These are phyloP conservation scores for Phocoena phocoena DNA, from an alignment of 2,113 vertebrate species.

Conservation along the genomic window DNA sequence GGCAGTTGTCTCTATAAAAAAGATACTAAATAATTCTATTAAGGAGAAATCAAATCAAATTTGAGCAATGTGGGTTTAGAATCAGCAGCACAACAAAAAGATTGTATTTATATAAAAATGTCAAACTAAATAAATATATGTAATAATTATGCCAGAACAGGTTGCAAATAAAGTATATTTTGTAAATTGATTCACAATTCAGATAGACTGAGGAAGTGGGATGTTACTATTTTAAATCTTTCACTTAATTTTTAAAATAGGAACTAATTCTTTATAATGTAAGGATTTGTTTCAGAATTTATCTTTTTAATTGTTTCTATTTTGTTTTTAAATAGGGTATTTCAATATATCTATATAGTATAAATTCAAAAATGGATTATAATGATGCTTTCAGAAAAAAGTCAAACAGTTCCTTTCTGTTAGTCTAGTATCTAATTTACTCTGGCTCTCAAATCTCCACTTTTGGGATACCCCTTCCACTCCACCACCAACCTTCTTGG, in stretches of 20 bases:
- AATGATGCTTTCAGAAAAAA: not conserved
- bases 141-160: not conserved
- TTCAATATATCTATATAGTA: not conserved
- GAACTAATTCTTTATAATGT: not conserved
- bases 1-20: not conserved
- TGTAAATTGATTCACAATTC: slow-evolving; percentile 26
- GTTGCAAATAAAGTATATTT: not conserved
- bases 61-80: slow-evolving; percentile 43
- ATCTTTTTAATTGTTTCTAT: slow-evolving; percentile 12
- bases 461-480: not conserved
- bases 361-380: not conserved
- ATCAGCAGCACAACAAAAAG: not conserved
- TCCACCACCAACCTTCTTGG: not conserved
- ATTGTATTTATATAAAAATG: slow-evolving; percentile 28
- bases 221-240: slow-evolving; percentile 6
- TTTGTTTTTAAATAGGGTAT: not conserved
- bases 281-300: not conserved
- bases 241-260: slow-evolving; percentile 10
- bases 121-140: not conserved
- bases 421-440: slow-evolving; percentile 1
- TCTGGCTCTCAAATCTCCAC: not conserved
- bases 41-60: slow-evolving; percentile 13
- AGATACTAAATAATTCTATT: not conserved
- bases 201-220: not conserved
- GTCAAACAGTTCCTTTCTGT: not conserved